Conservation (phyloP, 2,888 invertebrate species). For the Rutpela maculata region DNA sequence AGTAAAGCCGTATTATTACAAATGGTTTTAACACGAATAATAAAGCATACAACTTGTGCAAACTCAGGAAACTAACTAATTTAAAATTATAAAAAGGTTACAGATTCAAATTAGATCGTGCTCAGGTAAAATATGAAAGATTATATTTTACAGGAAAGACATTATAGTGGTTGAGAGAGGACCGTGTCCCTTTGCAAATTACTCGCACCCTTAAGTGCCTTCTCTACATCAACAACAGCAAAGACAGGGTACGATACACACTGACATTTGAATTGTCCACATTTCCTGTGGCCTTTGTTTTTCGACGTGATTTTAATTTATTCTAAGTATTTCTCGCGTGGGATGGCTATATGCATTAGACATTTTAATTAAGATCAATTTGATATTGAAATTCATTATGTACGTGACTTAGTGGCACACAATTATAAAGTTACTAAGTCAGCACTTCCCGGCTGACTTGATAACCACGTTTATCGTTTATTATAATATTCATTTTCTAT, state of each 20-base stretch:
- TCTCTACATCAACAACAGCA: slow-evolving; percentile 23
- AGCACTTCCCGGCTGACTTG: too few species aligned
- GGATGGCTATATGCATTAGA: slow-evolving; percentile 12
- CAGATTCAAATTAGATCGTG: background rate
- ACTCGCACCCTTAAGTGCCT: slow-evolving; percentile 22
- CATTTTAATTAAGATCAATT: slow-evolving; percentile 33
- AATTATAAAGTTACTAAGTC: too few species aligned
- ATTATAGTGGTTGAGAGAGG: slow-evolving; percentile 61
- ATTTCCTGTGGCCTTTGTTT: slow-evolving; percentile 67
- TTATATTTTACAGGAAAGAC: slow-evolving; percentile 60
- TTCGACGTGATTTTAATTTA: slow-evolving; percentile 67
- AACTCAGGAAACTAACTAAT: background rate
- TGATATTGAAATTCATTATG: background rate
- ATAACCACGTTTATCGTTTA: too few species aligned
- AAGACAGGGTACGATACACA: slow-evolving; percentile 63
- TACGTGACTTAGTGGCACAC: too few species aligned
- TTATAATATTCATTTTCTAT: too few species aligned
- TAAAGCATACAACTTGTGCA: too few species aligned
- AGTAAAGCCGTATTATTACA: too few species aligned
- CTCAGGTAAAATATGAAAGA: slow-evolving; percentile 48
- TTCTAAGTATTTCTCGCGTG: slow-evolving; percentile 55
- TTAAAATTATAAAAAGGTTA: slow-evolving; percentile 6
- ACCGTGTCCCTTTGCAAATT: slow-evolving; percentile 31
- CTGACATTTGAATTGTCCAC: slow-evolving; percentile 68
- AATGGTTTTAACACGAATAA: too few species aligned